These are phyloP conservation scores for Mylabris sibirica DNA, from an alignment of 2,888 invertebrate species.

Conservation along the genomic window DNA sequence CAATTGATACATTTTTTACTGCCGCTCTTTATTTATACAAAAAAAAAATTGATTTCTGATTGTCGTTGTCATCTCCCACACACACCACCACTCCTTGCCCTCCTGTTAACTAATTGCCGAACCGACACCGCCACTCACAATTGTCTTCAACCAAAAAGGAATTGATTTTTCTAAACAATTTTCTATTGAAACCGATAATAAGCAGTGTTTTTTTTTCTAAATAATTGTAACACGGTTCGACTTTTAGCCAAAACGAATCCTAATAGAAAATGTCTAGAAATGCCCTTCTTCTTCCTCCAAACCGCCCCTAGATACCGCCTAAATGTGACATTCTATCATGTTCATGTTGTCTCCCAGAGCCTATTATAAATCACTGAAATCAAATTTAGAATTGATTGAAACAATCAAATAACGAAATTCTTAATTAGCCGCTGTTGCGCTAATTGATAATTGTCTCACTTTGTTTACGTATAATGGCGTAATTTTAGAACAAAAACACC, in stretches of 20 bases:
- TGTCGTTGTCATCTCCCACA: neutral
- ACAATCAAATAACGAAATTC: too few relatives aligned
- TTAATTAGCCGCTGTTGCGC: slow-evolving; percentile 24
- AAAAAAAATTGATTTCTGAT: neutral
- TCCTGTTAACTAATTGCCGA: too few relatives aligned
- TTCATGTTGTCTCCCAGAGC: slow-evolving; percentile 49
- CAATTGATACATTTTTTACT: slow-evolving; percentile 25
- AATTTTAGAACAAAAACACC: slow-evolving; percentile 18
- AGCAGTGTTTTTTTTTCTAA: too few relatives aligned
- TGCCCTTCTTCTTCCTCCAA: slow-evolving; percentile 23
- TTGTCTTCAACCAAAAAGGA: slow-evolving; percentile 35
- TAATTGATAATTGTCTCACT: slow-evolving; percentile 25
- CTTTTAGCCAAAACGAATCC: slow-evolving; percentile 35
- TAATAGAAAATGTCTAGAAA: slow-evolving; percentile 35
- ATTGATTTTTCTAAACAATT: slow-evolving; percentile 51
- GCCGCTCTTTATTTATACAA: slow-evolving; percentile 25
- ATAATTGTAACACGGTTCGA: slow-evolving; percentile 19
- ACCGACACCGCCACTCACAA: too few relatives aligned
- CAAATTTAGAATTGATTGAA: slow-evolving; percentile 1
- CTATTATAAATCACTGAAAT: slow-evolving; percentile 38
- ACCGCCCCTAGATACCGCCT: slow-evolving; percentile 35
- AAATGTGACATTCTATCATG: slow-evolving; percentile 54
- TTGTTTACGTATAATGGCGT: neutral
- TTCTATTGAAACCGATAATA: slow-evolving; percentile 25
- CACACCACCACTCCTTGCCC: too few relatives aligned